Evolutionary conservation across 2,888 invertebrate species (phyloP).

Genomic region (Strigamia maritima): DNA sequence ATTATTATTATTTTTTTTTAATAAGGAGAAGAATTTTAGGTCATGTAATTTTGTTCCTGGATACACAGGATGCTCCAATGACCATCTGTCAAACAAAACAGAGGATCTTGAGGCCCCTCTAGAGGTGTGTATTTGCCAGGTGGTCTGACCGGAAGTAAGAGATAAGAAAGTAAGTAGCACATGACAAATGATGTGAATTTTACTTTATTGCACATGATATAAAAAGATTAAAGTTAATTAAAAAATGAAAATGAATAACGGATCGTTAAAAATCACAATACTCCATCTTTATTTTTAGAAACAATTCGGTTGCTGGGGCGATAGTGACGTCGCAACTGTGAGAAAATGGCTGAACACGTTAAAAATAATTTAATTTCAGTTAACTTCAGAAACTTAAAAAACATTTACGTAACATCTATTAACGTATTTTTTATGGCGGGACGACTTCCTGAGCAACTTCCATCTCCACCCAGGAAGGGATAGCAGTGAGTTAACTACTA

Average conservation of each 20-base stretch:
- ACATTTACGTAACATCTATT: too few species aligned
- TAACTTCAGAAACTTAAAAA: too few species aligned
- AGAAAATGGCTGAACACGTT: background rate
- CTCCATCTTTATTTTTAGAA: background rate
- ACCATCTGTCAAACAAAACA: slow-evolving; percentile 16
- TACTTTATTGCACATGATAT: background rate
- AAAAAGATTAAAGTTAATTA: background rate
- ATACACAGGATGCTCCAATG: slow-evolving; percentile 1
- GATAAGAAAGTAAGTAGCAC: background rate
- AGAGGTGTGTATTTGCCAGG: background rate
- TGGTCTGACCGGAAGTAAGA: background rate
- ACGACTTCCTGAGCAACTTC: background rate
- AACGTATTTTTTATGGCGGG: background rate
- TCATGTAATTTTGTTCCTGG: background rate
- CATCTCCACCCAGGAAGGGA: slow-evolving; percentile 19
- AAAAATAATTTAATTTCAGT: too few species aligned
- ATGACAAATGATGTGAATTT: background rate
- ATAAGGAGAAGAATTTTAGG: background rate
- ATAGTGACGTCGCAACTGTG: background rate
- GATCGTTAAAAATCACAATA: background rate
- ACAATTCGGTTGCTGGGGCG: background rate
- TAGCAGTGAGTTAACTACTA: background rate
- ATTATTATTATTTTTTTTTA: background rate
- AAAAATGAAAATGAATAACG: too few species aligned
- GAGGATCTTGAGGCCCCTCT: background rate